These are phyloP conservation scores for Charanyca ferruginea DNA, from an alignment of 2,888 invertebrate genomes.

Conservation along the genomic window DNA sequence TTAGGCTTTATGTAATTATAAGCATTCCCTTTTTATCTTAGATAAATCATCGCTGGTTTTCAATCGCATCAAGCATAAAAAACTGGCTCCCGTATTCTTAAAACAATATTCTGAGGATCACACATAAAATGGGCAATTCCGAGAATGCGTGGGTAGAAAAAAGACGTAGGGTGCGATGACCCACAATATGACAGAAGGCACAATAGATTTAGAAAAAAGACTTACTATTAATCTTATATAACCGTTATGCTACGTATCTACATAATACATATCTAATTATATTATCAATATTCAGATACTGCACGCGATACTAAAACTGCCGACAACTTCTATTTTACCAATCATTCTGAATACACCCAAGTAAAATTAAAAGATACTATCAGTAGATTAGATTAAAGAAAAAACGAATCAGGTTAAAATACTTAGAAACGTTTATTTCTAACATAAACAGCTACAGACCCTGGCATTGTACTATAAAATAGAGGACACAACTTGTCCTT, in stretches of 20 bases:
- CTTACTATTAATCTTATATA: neutral
- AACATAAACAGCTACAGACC: conserved; percentile 20
- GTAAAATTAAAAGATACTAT: conserved; percentile 27
- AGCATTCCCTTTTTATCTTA: no score
- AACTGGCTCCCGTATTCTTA: no score
- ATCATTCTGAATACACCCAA: conserved; percentile 17
- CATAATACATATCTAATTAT: conserved; percentile 15
- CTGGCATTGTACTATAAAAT: conserved; percentile 40
- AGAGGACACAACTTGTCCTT: conserved; percentile 54
- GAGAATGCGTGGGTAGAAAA: neutral
- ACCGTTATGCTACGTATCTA: neutral
- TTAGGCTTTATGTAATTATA: no score
- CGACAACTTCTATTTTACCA: neutral
- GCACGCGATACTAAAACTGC: conserved; percentile 6
- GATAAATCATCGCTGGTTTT: no score
- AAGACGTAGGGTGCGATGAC: neutral
- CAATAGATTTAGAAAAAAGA: neutral
- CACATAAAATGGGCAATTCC: neutral
- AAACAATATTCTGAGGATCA: no score
- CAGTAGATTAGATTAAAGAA: conserved; percentile 2
- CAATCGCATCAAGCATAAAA: no score
- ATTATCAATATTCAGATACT: conserved; percentile 5
- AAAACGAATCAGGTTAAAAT: neutral
- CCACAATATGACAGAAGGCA: no score
- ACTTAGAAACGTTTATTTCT: neutral